Percentiles rank a stretch among this genome's conserved stretches.
Conservation (phyloP, 2,113 vertebrate species). For the Xiphophorus couchianus region DNA sequence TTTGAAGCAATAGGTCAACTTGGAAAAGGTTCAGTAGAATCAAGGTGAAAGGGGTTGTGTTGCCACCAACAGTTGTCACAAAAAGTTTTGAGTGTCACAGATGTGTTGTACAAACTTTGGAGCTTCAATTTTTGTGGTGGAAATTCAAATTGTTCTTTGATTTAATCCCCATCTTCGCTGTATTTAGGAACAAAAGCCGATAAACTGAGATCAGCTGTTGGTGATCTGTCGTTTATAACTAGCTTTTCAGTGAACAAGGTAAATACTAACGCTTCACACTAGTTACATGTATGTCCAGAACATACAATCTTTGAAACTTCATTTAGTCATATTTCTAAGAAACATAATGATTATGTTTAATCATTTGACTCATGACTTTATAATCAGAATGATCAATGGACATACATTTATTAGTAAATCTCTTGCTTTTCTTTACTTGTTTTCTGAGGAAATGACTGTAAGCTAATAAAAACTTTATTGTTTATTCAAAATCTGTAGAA, state of each 20-base stretch:
- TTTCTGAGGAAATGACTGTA: not conserved
- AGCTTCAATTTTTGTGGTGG: not conserved
- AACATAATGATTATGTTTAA: too few relatives aligned
- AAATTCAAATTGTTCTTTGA: not conserved
- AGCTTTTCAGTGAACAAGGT: too few relatives aligned
- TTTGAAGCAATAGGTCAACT: not conserved
- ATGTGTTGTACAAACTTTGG: not conserved
- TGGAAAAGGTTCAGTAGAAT: not conserved
- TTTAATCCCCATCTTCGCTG: not conserved
- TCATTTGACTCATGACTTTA: too few relatives aligned
- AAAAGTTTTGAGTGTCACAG: not conserved
- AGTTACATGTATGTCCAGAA: too few relatives aligned
- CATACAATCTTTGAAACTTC: too few relatives aligned
- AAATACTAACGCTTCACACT: too few relatives aligned
- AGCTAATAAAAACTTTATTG: not conserved
- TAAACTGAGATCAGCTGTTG: not conserved
- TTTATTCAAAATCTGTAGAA: not conserved
- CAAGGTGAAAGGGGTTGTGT: not conserved
- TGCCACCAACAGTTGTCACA: not conserved
- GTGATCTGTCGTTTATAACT: too few relatives aligned
- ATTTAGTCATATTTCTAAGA: too few relatives aligned
- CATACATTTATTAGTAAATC: not conserved
- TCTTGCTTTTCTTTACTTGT: too few relatives aligned
- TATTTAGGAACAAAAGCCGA: not conserved
- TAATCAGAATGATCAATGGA: too few relatives aligned